A percentile compares a stretch with the other conserved stretches of the same genome.
Conservation (phyloP, 1,140 invertebrate genomes). For the Diabrotica virgifera region DNA sequence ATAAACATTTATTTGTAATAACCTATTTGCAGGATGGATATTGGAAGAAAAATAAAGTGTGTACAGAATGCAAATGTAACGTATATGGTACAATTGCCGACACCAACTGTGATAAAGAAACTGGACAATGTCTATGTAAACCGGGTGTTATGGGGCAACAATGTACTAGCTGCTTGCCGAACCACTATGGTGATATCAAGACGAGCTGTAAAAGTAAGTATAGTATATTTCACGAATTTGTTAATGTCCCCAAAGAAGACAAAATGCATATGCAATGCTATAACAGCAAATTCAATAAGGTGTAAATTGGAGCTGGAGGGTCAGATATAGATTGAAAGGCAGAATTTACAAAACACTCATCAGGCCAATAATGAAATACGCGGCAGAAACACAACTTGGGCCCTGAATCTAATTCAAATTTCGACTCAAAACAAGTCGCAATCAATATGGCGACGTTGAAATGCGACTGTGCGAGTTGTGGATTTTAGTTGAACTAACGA, state of each 20-base stretch:
- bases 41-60: constrained; percentile 69
- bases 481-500: too few species aligned
- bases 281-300: too few species aligned
- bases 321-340: too few species aligned
- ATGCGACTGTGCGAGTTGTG: not conserved
- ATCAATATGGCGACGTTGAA: too few species aligned
- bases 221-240: not conserved
- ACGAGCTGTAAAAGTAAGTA: constrained; percentile 74
- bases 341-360: too few species aligned
- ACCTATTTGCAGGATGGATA: constrained; percentile 59
- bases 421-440: too few species aligned
- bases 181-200: constrained; percentile 79
- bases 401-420: too few species aligned
- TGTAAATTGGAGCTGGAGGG: too few species aligned
- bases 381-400: too few species aligned
- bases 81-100: constrained; percentile 62
- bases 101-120: constrained; percentile 68
- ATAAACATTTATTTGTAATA: constrained; percentile 6
- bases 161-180: constrained; percentile 76
- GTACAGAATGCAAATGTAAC: constrained; percentile 72
- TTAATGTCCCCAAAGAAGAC: too few species aligned
- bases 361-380: too few species aligned
- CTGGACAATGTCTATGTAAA: constrained; percentile 82
- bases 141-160: constrained; percentile 75
- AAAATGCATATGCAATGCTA: not conserved